Conservation (phyloP, 1,140 invertebrate genomes). For the Harpegnathos saltator region DNA sequence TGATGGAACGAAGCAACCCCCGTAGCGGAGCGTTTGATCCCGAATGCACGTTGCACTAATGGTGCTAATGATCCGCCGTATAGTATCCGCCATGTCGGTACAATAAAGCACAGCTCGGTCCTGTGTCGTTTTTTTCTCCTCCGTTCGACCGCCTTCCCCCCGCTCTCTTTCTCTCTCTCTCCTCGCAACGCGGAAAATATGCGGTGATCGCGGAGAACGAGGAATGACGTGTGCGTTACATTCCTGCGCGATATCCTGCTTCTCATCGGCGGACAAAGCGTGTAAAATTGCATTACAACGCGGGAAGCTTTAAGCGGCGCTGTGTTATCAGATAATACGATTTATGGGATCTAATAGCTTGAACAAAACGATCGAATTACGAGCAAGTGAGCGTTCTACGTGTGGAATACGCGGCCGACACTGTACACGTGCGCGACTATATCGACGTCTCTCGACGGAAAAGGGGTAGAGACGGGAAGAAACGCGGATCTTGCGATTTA, state of each 20-base stretch:
- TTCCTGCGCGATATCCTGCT: conserved; percentile 32
- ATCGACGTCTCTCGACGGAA: not conserved
- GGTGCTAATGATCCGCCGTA: conserved; percentile 44
- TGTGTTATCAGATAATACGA: conserved; percentile 38
- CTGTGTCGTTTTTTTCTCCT: conserved; percentile 20
- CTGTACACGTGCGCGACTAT: not conserved
- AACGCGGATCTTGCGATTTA: too few species aligned
- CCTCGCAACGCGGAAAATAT: conserved; percentile 21
- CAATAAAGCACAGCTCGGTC: conserved; percentile 37
- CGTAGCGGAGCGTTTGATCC: conserved; percentile 51
- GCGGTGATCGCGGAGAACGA: conserved; percentile 21
- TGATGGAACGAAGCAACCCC: conserved; percentile 45
- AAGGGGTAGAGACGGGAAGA: too few species aligned
- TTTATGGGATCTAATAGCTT: conserved; percentile 33
- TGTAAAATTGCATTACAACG: conserved; percentile 42
- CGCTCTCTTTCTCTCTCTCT: not conserved
- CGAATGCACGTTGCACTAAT: conserved; percentile 53
- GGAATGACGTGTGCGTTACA: not conserved
- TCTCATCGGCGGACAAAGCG: conserved; percentile 33
- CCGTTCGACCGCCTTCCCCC: not conserved
- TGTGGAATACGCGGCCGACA: not conserved
- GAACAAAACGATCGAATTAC: conserved; percentile 45
- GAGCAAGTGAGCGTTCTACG: not conserved
- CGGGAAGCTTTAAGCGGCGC: conserved; percentile 35
- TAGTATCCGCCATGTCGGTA: conserved; percentile 44